Base-by-base conservation (phyloP, 1,140 invertebrate genomes). In the Steinernema khuongi region DNA sequence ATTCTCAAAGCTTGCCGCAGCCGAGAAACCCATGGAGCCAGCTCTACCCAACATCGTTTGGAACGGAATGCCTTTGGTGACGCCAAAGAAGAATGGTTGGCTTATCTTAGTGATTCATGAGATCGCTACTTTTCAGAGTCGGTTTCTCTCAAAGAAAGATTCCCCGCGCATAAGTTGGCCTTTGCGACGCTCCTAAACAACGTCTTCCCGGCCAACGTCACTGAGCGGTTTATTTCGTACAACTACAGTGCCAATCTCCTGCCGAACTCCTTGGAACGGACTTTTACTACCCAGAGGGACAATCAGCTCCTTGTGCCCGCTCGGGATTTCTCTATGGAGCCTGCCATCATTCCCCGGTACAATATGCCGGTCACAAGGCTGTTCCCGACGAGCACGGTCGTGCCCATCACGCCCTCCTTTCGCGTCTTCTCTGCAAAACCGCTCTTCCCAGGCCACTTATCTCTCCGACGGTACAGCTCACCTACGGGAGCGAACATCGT, bases 401-500 rank as follows among this genome's bases (percentile, higher is more conserved):
- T n/a, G 7, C 4, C 50, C 50, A 4, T 22, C 19, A 22, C 19
- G 50, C 50, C 36, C n/a, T 41, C 50, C 50, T n/a, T 60, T 60
- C 50, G 50, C 4, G 22, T 60, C 50, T 60, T 60, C 50, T 60
- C 50, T 60, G 50, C 50, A 60, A 60, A 60, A 60, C 50, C 7
- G 11, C 50, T 14, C 50, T 22, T 60, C 26, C 4, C 50, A 60
- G 26, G 22, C 50, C 26, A 60, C 50, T 60, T 60, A 60, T 60
- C 50, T 14, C 26, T 7, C 14, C 11, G 26, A 26, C 50, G n/a
- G n/a, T n/a, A 60, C 7, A 14, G 50, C 50, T 60, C 50, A 14
- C 7, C 50, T 14, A 26, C 50, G 19, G 11, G 14, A 60, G 14
- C 50, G 50, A 60, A 17, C 50, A 60, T 26, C 50, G 50, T 7